phyloP scores from a whole-genome alignment of 2,888 invertebrate species.

The Drosophila quinaria region DNA sequence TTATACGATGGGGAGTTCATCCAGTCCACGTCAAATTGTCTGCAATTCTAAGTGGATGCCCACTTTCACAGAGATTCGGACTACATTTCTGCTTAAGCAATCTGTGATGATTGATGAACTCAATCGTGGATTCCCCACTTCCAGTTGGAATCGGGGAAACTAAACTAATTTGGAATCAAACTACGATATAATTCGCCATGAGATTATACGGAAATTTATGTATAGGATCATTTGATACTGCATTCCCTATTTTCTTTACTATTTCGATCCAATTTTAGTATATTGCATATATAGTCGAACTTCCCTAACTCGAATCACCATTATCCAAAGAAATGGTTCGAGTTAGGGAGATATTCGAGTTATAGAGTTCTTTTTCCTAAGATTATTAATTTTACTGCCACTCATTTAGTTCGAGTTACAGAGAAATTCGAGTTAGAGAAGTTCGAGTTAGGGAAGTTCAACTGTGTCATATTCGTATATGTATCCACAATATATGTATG shows the following conservation, averaged over 20 bases:
- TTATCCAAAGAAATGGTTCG: too few relatives aligned
- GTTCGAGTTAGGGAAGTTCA: too few relatives aligned
- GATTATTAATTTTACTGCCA: too few relatives aligned
- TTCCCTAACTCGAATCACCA: too few relatives aligned
- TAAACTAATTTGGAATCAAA: background rate
- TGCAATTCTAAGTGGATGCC: constrained; percentile 32
- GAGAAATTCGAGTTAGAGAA: too few relatives aligned
- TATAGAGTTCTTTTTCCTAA: too few relatives aligned
- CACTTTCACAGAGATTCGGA: constrained; percentile 6
- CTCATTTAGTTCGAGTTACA: too few relatives aligned
- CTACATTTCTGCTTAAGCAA: constrained; percentile 13
- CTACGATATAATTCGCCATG: background rate
- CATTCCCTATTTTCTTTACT: too few relatives aligned
- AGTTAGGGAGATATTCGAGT: too few relatives aligned
- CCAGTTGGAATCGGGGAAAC: background rate
- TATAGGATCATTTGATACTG: background rate
- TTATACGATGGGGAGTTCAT: constrained; percentile 40
- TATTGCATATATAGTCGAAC: background rate
- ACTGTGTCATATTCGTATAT: background rate
- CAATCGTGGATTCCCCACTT: constrained; percentile 15
- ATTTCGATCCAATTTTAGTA: background rate
- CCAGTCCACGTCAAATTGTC: constrained; percentile 55
- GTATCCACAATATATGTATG: background rate
- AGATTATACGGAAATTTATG: background rate
- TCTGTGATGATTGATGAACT: constrained; percentile 16